Percentiles rank a stretch among this genome's conserved stretches.
These are phyloP conservation scores for Phoeniculus purpureus DNA, from an alignment of 2,797 vertebrate genomes.

Conservation along the genomic window DNA sequence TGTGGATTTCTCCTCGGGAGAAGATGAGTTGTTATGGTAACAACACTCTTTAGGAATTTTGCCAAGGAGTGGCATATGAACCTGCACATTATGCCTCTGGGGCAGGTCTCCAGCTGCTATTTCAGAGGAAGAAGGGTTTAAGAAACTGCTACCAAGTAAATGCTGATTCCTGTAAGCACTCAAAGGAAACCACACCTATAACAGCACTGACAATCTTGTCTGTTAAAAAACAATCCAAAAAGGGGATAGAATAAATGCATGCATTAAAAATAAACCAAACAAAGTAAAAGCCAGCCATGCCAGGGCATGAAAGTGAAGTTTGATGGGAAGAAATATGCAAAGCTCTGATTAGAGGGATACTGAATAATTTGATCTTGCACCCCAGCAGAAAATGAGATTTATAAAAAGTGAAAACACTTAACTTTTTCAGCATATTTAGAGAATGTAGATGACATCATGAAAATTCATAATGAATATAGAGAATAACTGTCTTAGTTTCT, in stretches of 20 bases:
- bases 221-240: neutral
- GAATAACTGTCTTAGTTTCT: neutral
- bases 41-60: neutral
- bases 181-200: neutral
- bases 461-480: neutral
- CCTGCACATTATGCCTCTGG: neutral
- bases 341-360: neutral
- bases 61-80: neutral
- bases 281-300: neutral
- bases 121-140: neutral
- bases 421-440: neutral
- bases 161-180: neutral
- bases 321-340: neutral
- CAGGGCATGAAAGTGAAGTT: neutral
- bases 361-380: neutral
- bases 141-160: constrained; percentile 1
- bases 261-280: neutral
- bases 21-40: constrained; percentile 16
- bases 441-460: neutral
- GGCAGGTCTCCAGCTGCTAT: constrained; percentile 1
- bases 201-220: neutral
- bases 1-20: neutral
- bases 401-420: neutral
- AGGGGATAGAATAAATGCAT: neutral
- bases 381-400: neutral